phyloP scores from a whole-genome alignment of 2,113 vertebrate genomes.

The Pseudois nayaur region DNA sequence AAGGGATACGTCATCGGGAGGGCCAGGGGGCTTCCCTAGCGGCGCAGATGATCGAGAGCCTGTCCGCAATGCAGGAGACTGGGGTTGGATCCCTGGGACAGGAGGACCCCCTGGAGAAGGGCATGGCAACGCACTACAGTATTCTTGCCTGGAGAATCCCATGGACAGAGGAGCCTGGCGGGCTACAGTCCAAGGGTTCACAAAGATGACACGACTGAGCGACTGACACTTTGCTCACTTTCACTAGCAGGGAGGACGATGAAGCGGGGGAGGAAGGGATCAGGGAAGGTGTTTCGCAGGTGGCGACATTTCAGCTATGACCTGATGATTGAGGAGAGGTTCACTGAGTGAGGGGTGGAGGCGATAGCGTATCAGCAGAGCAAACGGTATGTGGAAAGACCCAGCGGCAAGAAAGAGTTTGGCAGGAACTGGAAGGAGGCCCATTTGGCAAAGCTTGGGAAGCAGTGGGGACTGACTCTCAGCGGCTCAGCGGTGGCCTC shows the following conservation, averaged over 20 bases:
- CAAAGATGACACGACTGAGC: not conserved
- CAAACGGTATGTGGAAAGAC: not conserved
- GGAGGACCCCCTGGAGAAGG: not conserved
- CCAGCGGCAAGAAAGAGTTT: not conserved
- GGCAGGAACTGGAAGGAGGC: not conserved
- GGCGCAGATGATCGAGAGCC: not conserved
- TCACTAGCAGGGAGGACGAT: not conserved
- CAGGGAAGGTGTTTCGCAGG: not conserved
- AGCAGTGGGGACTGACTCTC: not conserved
- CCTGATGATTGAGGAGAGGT: not conserved
- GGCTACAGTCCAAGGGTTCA: not conserved
- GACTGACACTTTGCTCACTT: not conserved
- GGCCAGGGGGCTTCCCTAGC: not conserved
- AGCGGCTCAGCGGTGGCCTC: not conserved
- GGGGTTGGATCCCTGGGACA: not conserved
- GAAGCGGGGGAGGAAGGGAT: accelerated
- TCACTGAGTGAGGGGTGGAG: not conserved
- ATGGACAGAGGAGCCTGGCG: not conserved
- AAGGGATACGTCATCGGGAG: not conserved
- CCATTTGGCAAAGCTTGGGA: not conserved
- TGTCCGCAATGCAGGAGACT: not conserved
- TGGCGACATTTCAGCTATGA: not conserved
- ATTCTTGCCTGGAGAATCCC: not conserved
- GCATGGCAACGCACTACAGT: not conserved
- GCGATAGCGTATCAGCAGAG: not conserved